Conservation (phyloP, 2,888 invertebrate genomes). For the Alviniconcha strummeri region DNA sequence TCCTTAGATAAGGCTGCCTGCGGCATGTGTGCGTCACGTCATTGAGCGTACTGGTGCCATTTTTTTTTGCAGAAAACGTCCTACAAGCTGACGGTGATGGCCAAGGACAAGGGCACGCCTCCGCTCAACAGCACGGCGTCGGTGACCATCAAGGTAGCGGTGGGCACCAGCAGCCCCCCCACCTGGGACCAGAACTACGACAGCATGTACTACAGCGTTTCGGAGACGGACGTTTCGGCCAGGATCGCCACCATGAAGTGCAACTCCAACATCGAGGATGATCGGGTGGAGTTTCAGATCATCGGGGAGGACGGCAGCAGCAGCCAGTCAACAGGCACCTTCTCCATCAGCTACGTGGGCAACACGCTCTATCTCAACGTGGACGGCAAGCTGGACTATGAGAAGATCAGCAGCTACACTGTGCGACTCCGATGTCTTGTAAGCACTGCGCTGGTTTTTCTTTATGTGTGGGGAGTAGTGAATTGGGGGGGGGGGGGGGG, state of each 20-base stretch:
- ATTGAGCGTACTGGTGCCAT: too few relatives aligned
- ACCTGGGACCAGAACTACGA: constrained; percentile 54
- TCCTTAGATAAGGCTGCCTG: too few relatives aligned
- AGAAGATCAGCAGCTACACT: constrained; percentile 54
- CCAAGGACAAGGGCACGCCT: constrained; percentile 97
- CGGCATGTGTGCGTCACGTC: too few relatives aligned
- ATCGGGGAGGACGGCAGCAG: constrained; percentile 35
- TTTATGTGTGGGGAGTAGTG: too few relatives aligned
- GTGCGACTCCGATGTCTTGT: constrained; percentile 60
- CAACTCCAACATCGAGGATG: constrained; percentile 51
- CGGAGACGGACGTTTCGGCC: constrained; percentile 91
- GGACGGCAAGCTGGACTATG: constrained; percentile 58
- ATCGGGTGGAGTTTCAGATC: constrained; percentile 36
- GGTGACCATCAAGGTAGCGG: constrained; percentile 97
- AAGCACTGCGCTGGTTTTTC: constrained; percentile 35
- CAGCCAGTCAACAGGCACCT: constrained; percentile 39
- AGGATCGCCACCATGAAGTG: constrained; percentile 57
- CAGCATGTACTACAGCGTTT: constrained; percentile 83
- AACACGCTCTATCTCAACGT: constrained; percentile 54
- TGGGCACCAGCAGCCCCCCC: constrained; percentile 53
- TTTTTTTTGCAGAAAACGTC: constrained; percentile 10
- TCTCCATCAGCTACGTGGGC: constrained; percentile 39
- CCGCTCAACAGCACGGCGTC: constrained; percentile 93
- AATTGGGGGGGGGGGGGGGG: neutral
- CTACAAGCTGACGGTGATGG: constrained; percentile 90